Conservation (phyloP, 2,113 vertebrate species). For the Bufo bufo region DNA sequence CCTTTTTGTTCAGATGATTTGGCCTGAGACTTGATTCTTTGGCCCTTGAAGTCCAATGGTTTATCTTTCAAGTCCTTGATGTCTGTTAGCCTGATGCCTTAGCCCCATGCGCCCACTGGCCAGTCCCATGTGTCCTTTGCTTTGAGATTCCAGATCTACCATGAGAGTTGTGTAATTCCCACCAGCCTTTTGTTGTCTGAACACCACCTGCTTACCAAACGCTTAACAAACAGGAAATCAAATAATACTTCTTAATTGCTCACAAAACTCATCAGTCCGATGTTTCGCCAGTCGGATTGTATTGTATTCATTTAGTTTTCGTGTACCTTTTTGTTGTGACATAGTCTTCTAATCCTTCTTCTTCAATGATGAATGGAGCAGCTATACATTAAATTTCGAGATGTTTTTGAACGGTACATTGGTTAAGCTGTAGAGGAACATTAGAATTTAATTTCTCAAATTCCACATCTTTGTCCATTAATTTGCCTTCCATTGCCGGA, state of each 20-base stretch:
- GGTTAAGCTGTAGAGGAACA: conserved; percentile 1
- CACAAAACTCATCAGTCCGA: too few species aligned
- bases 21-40: not conserved
- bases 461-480: not conserved
- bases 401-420: not conserved
- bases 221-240: too few species aligned
- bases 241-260: too few species aligned
- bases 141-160: too few species aligned
- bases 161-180: too few species aligned
- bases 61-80: not conserved
- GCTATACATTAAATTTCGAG: not conserved
- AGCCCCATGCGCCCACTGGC: too few species aligned
- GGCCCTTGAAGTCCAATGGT: not conserved
- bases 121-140: too few species aligned
- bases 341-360: not conserved
- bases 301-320: too few species aligned
- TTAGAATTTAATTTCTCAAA: conserved; percentile 4
- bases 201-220: too few species aligned
- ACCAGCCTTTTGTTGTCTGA: too few species aligned
- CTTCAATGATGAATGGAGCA: not conserved
- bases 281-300: not conserved
- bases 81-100: not conserved
- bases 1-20: not conserved
- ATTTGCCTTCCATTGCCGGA: conserved; percentile 9
- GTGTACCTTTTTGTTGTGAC: not conserved